These are phyloP conservation scores for Platyura marginata DNA, from an alignment of 1,140 invertebrate species.

Conservation along the genomic window DNA sequence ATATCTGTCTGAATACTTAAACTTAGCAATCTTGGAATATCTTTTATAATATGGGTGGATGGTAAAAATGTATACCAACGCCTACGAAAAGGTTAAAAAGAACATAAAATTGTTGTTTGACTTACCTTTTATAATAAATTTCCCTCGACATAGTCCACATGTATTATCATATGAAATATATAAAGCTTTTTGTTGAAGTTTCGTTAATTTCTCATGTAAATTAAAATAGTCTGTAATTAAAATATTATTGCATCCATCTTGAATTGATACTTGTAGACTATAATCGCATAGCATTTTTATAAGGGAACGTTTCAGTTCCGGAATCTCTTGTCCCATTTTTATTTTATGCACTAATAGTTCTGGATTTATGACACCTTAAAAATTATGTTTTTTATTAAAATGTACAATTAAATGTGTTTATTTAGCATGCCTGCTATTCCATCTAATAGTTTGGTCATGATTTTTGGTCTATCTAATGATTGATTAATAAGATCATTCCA, in stretches of 20 bases:
- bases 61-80: too few relatives aligned
- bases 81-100: too few relatives aligned
- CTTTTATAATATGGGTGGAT: too few relatives aligned
- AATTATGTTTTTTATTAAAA: background rate
- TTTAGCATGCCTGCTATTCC: slow-evolving; percentile 21
- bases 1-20: too few relatives aligned
- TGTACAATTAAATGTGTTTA: background rate
- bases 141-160: slow-evolving; percentile 55
- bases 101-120: background rate
- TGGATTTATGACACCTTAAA: slow-evolving; percentile 60
- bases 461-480: slow-evolving; percentile 72
- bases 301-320: slow-evolving; percentile 73
- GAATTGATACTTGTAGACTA: slow-evolving; percentile 77
- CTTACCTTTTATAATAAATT: slow-evolving; percentile 41
- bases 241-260: slow-evolving; percentile 78
- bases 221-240: slow-evolving; percentile 77
- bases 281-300: slow-evolving; percentile 94
- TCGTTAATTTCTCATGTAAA: slow-evolving; percentile 63
- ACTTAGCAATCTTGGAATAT: too few relatives aligned
- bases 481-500: slow-evolving; percentile 89
- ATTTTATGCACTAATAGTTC: slow-evolving; percentile 73
- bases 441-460: slow-evolving; percentile 31
- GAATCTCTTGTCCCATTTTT: slow-evolving; percentile 63
- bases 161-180: slow-evolving; percentile 46
- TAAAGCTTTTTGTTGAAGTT: slow-evolving; percentile 58